Base-by-base conservation (phyloP, 1,140 invertebrate genomes). In the Trissolcus basalis region DNA sequence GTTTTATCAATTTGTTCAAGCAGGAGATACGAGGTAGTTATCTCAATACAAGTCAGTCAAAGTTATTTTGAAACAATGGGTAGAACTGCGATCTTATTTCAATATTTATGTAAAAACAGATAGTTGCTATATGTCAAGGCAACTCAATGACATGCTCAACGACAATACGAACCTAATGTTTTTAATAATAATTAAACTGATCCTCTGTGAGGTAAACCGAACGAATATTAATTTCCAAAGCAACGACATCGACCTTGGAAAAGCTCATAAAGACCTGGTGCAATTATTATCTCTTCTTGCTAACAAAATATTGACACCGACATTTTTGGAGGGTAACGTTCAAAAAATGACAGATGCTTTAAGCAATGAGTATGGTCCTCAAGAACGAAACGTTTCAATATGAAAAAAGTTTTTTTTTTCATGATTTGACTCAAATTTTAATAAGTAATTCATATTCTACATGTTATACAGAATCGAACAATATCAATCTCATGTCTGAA, bases 41-140 rank as follows among this genome's bases (percentile, higher is more conserved):
- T n/a, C 41, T 5, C 41, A 5, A 12, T n/a, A n/a, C 12, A 7
- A 44, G 10, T 7, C 14, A 5, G 14, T 44, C 14, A 44, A 44
- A 11, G 41, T 44, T 44, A n/a, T 44, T 13, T 44, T 44, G n/a
- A n/a, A 44, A 44, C 41, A 44, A n/a, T 44, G 41, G 41, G n/a
- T 44, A 44, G 41, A 44, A 13, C 14, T 44, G 14, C n/a, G 14
- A 44, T 13, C 41, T 44, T 14, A 44, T 14, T 44, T 44, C 14
- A 5, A 44, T n/a, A 44, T 12, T 44, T 44, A 13, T 44, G 12
- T 44, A 5, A 1, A 13, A 13, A 44, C 19, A 44, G 14, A 44
- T 13, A 44, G 14, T 13, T 44, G 41, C 41, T 44, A 13, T 14
- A 44, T 14, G 41, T 44, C 41, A 13, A 44, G 41, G 14, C 5